phyloP scores from a whole-genome alignment of 2,888 invertebrate genomes.

The Amphipyra tragopoginis region DNA sequence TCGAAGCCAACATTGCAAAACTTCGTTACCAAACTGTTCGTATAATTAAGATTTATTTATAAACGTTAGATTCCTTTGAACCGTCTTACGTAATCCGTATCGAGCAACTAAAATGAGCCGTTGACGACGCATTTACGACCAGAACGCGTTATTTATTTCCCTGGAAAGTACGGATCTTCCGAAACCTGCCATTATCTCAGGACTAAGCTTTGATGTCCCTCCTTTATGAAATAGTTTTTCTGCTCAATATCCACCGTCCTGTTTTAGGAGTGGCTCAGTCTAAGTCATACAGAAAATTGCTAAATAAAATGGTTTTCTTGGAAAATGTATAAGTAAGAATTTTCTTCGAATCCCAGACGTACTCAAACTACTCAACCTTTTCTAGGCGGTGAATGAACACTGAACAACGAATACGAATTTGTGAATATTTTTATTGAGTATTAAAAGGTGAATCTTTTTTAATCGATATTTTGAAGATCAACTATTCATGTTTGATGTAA shows the following conservation, averaged over 20 bases:
- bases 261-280: constrained; percentile 39
- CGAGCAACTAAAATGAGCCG: constrained; percentile 56
- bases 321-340: constrained; percentile 30
- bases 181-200: constrained; percentile 59
- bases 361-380: constrained; percentile 25
- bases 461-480: background rate
- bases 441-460: constrained; percentile 15
- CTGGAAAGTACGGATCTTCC: constrained; percentile 29
- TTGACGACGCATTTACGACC: constrained; percentile 62
- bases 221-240: constrained; percentile 51
- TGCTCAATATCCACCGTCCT: constrained; percentile 36
- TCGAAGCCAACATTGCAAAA: constrained; percentile 48
- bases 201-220: constrained; percentile 64
- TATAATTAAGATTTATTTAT: constrained; percentile 57
- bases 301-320: constrained; percentile 42
- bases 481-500: too few species aligned
- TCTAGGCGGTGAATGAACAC: constrained; percentile 16
- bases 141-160: constrained; percentile 59
- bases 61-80: constrained; percentile 53
- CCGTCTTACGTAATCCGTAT: constrained; percentile 36
- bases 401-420: constrained; percentile 34
- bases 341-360: constrained; percentile 40
- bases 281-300: constrained; percentile 34
- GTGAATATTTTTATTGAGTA: constrained; percentile 35
- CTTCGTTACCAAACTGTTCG: constrained; percentile 45